Evolutionary conservation across 2,888 invertebrate genomes (phyloP), one percentile per base, ranked within the genome.

Genomic region (Coelogynopora nodosa): DNA sequence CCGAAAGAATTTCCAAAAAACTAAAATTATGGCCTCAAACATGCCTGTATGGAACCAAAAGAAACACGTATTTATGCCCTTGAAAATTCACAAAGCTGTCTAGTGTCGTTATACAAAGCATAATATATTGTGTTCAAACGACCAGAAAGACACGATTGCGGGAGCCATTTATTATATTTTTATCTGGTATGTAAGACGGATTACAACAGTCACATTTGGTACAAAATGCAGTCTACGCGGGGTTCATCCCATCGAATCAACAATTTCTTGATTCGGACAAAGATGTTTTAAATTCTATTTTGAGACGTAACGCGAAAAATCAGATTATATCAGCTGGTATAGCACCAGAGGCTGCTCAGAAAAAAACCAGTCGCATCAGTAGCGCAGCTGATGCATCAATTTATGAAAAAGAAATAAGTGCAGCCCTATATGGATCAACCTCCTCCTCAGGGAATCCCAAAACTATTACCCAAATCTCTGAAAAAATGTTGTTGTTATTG

Each of bases 241-340:
- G 2, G n/a, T 80, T 10, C 80, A 2, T 27, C 2, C n/a, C n/a
- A 67, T 67, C 13, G 67, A 10, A 67, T 18, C 67, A n/a, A 67
- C 13, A 67, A 18, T 67, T 67, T 18, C n/a, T 67, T 67, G 13
- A n/a, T 67, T 13, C 67, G 13, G 67, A 67, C 13, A 67, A 67
- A 10, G n/a, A 67, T 67, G n/a, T 67, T 18, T 13, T n/a, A 27
- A 80, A 80, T 80, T 10, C 80, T 5, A 80, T 5, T 27, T n/a
- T 80, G 80, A 80, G 80, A 80, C 80, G 80, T 27, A 80, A 5
- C 5, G 80, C 80, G 2, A 80, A 80, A n/a, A 80, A 27, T 27
- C 23, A n/a, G n/a, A 5, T 80, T 80, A n/a, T 27, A n/a, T 80
- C 28, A 27, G 80, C 28, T 80, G 80, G 80, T 10, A 80, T 80